phyloP scores from a whole-genome alignment of 2,113 vertebrate species.

The Thunnus thynnus region DNA sequence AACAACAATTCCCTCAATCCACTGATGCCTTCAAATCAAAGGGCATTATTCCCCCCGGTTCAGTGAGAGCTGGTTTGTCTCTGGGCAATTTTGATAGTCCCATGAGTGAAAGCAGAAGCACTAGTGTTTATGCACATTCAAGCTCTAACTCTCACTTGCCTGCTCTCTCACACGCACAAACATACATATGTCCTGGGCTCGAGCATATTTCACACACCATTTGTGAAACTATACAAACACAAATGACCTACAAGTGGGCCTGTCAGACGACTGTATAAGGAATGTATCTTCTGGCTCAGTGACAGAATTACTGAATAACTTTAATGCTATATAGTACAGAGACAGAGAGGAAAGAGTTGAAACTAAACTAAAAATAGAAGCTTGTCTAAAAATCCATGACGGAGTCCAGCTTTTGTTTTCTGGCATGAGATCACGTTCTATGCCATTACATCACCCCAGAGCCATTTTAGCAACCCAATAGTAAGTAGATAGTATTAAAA shows the following conservation, averaged over 20 bases:
- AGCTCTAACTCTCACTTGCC: constrained; percentile 2
- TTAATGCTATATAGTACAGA: constrained; percentile 11
- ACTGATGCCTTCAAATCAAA: constrained; percentile 10
- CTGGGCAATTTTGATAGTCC: constrained; percentile 32
- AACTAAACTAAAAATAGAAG: constrained; percentile 64
- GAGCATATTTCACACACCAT: constrained; percentile 69
- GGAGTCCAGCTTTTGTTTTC: constrained; percentile 40
- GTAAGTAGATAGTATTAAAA: neutral
- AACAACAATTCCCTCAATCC: constrained; percentile 5
- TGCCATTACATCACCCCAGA: constrained; percentile 48
- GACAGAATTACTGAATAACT: constrained; percentile 42
- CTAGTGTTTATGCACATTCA: constrained; percentile 29
- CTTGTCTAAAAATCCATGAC: constrained; percentile 37
- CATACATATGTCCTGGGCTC: constrained; percentile 18
- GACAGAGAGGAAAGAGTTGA: constrained; percentile 25
- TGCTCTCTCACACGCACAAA: constrained; percentile 24
- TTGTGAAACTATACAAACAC: constrained; percentile 56
- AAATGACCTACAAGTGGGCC: constrained; percentile 37
- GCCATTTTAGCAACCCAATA: constrained; percentile 23
- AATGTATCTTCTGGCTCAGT: constrained; percentile 52
- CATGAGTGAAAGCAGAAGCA: constrained; percentile 47
- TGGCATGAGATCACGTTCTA: constrained; percentile 22
- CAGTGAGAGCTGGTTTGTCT: constrained; percentile 38
- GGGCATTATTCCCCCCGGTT: constrained; percentile 29
- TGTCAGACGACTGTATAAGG: constrained; percentile 62